Conservation (phyloP, 2,888 invertebrate species). For the Thymelicus sylvestris region DNA sequence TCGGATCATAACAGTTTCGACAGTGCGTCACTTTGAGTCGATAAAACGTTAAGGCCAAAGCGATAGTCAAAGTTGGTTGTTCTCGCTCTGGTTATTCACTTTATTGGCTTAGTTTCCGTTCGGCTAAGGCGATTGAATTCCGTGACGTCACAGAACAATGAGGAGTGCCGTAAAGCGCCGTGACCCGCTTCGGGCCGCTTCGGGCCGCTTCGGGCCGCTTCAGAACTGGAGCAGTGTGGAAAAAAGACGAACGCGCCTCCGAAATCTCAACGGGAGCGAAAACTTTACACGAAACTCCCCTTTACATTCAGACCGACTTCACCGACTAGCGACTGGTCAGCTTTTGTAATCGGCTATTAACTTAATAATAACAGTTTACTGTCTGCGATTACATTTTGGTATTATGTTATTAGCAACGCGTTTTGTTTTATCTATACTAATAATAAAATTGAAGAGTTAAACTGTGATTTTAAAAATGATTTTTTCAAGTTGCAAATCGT, state of each 20-base stretch:
- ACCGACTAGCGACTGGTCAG: neutral
- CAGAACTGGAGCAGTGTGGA: constrained; percentile 6
- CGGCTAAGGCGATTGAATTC: constrained; percentile 18
- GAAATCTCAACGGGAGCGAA: constrained; percentile 7
- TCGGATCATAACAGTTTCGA: no score
- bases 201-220: constrained; percentile 11
- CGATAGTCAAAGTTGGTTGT: constrained; percentile 1
- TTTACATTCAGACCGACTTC: neutral
- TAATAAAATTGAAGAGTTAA: no score
- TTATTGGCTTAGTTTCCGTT: constrained; percentile 20
- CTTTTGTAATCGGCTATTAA: neutral
- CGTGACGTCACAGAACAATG: constrained; percentile 30
- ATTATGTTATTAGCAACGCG: no score
- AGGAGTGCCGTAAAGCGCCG: constrained; percentile 11
- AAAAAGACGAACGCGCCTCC: constrained; percentile 5
- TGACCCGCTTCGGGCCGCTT: constrained; percentile 8
- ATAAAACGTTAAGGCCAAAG: neutral
- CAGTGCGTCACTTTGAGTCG: neutral
- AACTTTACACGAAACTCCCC: constrained; percentile 8
- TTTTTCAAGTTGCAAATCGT: no score
- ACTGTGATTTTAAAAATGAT: no score
- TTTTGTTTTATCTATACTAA: no score
- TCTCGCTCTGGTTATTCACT: constrained; percentile 13
- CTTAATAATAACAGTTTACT: no score
- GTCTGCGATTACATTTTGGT: no score